Evolutionary conservation across 2,888 invertebrate genomes (phyloP), one percentile per base, ranked within the genome.

Genomic region (Xestobium rufovillosum): DNA sequence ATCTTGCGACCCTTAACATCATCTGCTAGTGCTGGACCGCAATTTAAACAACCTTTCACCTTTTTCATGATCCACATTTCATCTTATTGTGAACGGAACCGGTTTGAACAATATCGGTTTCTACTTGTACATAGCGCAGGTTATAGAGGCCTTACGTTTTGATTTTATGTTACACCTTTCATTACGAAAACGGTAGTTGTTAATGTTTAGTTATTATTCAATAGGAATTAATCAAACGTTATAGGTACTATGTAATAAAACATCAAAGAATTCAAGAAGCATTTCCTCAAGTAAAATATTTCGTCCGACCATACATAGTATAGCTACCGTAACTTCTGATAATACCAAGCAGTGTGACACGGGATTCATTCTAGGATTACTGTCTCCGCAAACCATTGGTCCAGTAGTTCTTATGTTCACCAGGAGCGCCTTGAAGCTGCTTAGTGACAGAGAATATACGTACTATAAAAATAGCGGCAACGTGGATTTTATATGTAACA

Each of bases 1-100:
- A 31, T 29, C 36, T 36, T 19, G 6, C 23, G 23, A 6, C 23
- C 23, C 23, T 19, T 19, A 19, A n/a, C 23, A 19, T 19, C 23
- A 19, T 19, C 23, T 6, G 6, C 23, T 6, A n/a, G 6, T 6
- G 23, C 23, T 19, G 23, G 23, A 19, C 23, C 23, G n/a, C 23
- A 6, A 19, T 19, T 19, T n/a, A 19, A n/a, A 6, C 23, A n/a
- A 19, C 23, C 23, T n/a, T 19, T 19, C 6, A 19, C 23, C 23
- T n/a, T 6, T n/a, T 6, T 6, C 23, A 19, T n/a, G 23, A 8
- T 19, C 23, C 23, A 19, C 6, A 8, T 19, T 19, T 19, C 23
- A 19, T n/a, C 23, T 19, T 19, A 19, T 8, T 19, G 23, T 6
- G 23, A n/a, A 19, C 23, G 23, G 23, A 19, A 6, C n/a, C 6